Base-by-base conservation (phyloP, 1,140 invertebrate species). In the Pentalonia nigronervosa region DNA sequence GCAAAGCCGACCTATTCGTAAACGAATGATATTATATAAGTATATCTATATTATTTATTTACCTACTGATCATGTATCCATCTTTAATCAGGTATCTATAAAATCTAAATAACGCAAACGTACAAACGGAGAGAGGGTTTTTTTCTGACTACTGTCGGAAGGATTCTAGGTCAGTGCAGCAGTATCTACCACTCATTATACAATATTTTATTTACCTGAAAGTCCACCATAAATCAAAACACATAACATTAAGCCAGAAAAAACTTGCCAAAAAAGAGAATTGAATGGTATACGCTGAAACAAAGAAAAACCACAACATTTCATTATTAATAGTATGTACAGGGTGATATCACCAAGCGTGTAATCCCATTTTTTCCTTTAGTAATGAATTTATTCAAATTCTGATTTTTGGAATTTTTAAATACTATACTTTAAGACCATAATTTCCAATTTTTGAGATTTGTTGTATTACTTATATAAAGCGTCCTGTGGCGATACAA, bases 201-300 rank as follows among this genome's bases (percentile, higher is more conserved):
- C 30, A 34, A 76, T 86, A 88, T 48, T 48, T 45, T 45, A 94
- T 96, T 97, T 96, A 97, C 97, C 97, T 97, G 95, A 98, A 97
- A 91, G 98, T 98, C 96, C 97, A 97, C 96, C 97, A 98, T 94
- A 98, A 97, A 95, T 98, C 98, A 95, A 98, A 97, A 94, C 98
- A 98, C 97, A 98, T 98, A 81, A 98, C 97, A 95, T 97, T 98
- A 95, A 99, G 96, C 98, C 98, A 99, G 94, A 97, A 97, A 95
- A 99, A 99, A 92, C 97, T 97, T 8, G 97, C 96, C 94, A 98
- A 95, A 95, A 98, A 97, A 94, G 97, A 98, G 95, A 98, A 98
- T 95, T 98, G 97, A 89, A 98, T 96, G 84, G 97, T 96, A 94
- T 97, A 97, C 20, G 97, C 97, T 97, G 96, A 94, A 96, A 96